Evolutionary conservation across 2,888 invertebrate genomes (phyloP), one percentile per base, ranked within the genome.

Genomic region (Argynnis bischoffii): DNA sequence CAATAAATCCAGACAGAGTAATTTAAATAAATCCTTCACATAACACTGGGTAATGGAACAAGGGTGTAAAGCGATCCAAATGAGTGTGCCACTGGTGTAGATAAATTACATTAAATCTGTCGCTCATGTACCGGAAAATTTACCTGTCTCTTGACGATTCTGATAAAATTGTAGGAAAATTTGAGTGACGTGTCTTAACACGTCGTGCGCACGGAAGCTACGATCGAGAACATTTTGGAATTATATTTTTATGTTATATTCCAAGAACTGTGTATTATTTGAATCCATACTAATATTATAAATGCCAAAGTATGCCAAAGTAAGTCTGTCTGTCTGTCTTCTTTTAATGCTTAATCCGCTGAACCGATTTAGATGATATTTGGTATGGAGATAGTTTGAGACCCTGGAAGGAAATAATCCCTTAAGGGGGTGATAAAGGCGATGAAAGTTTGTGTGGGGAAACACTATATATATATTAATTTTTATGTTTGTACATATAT

Each of bases 31-130:
- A 63, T 64, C 56, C 54, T 35, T 57, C 56, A 61, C 56, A 67
- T 65, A 63, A 55, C 63, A 64, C 11, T 57, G 64, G 51, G 63
- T 65, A 69, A 69, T 65, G 69, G 67, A 65, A 69, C 67, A 71
- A 71, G 79, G 73, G 82, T 79, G 83, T 81, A 84, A 88, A 85
- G 83, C 85, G 84, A 83, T 86, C 83, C 80, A 86, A 86, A 85
- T 85, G 83, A 83, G 85, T 79, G 82, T 81, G 81, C 80, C 86
- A 85, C 82, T 83, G 86, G 88, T 84, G 85, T 81, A 87, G 82
- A 88, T 87, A 88, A 88, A 88, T 88, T 86, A 86, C 83, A 85
- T 87, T 83, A 86, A 86, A 86, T 86, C 84, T 82, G 78, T 81
- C 77, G 77, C 81, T 82, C 82, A 85, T 82, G 83, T 83, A 81